Base-by-base conservation (phyloP, 1,140 invertebrate species). In the Listronotus oregonensis region DNA sequence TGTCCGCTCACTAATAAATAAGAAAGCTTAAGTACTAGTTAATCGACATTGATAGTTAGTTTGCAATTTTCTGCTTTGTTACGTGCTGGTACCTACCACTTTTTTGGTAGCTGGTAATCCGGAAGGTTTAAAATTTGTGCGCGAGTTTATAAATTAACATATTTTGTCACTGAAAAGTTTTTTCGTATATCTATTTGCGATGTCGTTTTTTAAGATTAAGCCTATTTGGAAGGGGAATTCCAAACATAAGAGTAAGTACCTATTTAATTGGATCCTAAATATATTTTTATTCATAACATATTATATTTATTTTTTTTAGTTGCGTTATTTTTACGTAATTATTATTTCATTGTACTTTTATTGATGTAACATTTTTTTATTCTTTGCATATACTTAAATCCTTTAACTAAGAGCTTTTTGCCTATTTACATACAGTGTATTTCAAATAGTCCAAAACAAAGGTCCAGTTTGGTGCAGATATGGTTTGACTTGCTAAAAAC, bases 191-290 rank as follows among this genome's bases (percentile, higher is more conserved):
- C 42, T 42, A n/a, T 57, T 46, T 57, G 18, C 59, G 64, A 85
- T 85, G 79, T 86, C 85, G 11, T 84, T 88, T 70, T 80, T 88
- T 56, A 83, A 86, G 69, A 84, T 59, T 37, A 65, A 58, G 40
- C 63, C 83, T 72, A 83, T 88, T 71, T 87, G 85, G 86, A 87
- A 84, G 70, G 86, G 81, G 71, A 85, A 84, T 76, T 85, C 85
- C 6, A 88, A 87, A 70, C 87, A 88, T 69, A 85, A 86, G 83
- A 88, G 87, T 88, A 76, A 87, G 87, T 86, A 44, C 18, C 27
- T 17, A 34, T 49, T 12, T 34, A 58, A 21, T 11, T 44, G 9
- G n/a, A n/a, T n/a, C n/a, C n/a, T n/a, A n/a, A n/a, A n/a, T n/a
- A n/a, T n/a, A n/a, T n/a, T n/a, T n/a, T n/a, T n/a, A n/a, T n/a